phyloP scores from a whole-genome alignment of 2,888 invertebrate genomes.

The Entomobrya proxima region DNA sequence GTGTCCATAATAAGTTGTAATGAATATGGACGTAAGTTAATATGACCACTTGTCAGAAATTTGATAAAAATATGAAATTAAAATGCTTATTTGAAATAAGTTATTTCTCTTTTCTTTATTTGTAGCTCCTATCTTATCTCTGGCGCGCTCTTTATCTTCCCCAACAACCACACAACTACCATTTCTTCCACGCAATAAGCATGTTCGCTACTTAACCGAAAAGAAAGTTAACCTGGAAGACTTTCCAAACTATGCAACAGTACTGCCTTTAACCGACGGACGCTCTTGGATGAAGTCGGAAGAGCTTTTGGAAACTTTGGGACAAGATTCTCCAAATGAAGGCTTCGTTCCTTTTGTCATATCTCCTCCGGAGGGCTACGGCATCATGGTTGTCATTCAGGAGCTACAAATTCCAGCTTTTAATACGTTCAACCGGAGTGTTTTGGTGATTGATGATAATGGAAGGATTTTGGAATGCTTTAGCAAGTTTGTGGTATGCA shows the following conservation, averaged over 20 bases:
- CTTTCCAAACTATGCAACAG: constrained; percentile 52
- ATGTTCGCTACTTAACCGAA: background rate
- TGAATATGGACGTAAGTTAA: constrained; percentile 61
- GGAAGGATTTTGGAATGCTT: constrained; percentile 53
- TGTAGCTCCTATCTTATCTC: constrained; percentile 45
- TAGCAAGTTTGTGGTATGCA: constrained; percentile 41
- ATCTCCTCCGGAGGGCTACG: constrained; percentile 57
- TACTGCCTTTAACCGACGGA: constrained; percentile 44
- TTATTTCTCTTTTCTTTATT: background rate
- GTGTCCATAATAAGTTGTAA: background rate
- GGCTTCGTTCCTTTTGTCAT: constrained; percentile 33
- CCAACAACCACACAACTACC: background rate
- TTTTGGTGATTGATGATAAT: constrained; percentile 42
- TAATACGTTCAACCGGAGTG: constrained; percentile 51
- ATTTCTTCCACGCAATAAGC: background rate
- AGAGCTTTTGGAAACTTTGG: constrained; percentile 42
- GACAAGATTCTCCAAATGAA: constrained; percentile 27
- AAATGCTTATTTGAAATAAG: background rate
- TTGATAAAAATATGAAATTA: background rate
- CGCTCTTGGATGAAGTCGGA: constrained; percentile 30
- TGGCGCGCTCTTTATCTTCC: background rate
- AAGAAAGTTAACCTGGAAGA: constrained; percentile 45
- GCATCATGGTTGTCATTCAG: constrained; percentile 65
- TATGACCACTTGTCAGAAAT: background rate
- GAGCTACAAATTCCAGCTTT: constrained; percentile 52